These are phyloP conservation scores for Percopsis transmontana DNA, from an alignment of 2,113 vertebrate genomes.

Conservation along the genomic window DNA sequence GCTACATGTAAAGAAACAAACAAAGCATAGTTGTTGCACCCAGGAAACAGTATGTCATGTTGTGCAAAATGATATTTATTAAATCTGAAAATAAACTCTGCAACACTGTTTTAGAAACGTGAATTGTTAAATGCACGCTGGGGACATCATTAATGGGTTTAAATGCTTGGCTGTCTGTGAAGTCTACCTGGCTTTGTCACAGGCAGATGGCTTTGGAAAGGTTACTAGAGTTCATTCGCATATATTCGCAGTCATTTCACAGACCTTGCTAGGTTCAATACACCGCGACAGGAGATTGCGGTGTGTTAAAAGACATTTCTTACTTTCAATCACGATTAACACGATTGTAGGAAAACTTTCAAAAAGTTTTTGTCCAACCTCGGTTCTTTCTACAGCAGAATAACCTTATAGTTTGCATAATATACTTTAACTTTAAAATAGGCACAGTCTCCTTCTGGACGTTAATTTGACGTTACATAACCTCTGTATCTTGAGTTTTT, in stretches of 20 bases:
- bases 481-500: neutral
- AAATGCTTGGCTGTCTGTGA: neutral
- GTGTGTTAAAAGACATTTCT: too few species aligned
- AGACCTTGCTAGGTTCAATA: neutral
- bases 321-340: neutral
- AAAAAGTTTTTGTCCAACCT: neutral
- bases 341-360: neutral
- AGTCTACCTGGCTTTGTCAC: constrained; percentile 21
- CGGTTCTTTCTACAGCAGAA: constrained; percentile 9
- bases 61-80: neutral
- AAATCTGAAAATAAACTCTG: neutral
- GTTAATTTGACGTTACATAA: constrained; percentile 50
- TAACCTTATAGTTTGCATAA: constrained; percentile 25
- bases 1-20: too few species aligned
- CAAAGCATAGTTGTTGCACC: neutral
- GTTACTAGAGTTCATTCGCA: constrained; percentile 77
- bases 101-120: neutral
- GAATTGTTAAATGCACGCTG: neutral
- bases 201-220: constrained; percentile 40
- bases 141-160: constrained; percentile 14
- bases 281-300: constrained; percentile 5
- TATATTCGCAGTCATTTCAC: neutral
- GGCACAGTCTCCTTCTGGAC: constrained; percentile 35
- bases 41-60: constrained; percentile 36
- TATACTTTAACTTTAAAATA: neutral